phyloP scores from a whole-genome alignment of 2,888 invertebrate genomes.

The Nymphalis polychloros region DNA sequence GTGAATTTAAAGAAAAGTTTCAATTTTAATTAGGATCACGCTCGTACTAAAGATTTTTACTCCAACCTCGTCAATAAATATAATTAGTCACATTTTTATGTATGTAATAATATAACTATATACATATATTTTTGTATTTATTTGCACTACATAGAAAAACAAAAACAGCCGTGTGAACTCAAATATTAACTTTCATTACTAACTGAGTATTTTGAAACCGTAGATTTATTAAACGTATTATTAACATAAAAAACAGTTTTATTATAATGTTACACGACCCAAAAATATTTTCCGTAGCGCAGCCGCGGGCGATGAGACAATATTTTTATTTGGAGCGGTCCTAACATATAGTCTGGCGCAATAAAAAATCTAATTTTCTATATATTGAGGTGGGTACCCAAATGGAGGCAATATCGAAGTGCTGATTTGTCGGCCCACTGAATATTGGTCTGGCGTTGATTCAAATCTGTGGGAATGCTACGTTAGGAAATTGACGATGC shows the following conservation, averaged over 20 bases:
- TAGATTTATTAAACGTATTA: background rate
- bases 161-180: no score
- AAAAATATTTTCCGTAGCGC: slow-evolving; percentile 11
- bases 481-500: slow-evolving; percentile 56
- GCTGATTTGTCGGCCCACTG: slow-evolving; percentile 79
- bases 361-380: slow-evolving; percentile 74
- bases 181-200: background rate
- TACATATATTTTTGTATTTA: no score
- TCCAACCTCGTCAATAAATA: no score
- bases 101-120: no score
- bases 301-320: slow-evolving; percentile 22
- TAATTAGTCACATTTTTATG: no score
- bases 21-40: no score
- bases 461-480: slow-evolving; percentile 65
- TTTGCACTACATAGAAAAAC: no score
- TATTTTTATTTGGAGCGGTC: slow-evolving; percentile 32
- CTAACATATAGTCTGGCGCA: slow-evolving; percentile 45
- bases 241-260: background rate
- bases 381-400: slow-evolving; percentile 72
- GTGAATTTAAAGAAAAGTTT: no score
- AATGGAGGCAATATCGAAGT: slow-evolving; percentile 80
- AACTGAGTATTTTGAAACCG: background rate
- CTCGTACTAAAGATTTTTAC: no score
- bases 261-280: background rate
- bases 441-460: slow-evolving; percentile 78